Evolutionary conservation across 2,888 invertebrate species (phyloP), one percentile per base, ranked within the genome.

Genomic region (Ennomos quercinarius): DNA sequence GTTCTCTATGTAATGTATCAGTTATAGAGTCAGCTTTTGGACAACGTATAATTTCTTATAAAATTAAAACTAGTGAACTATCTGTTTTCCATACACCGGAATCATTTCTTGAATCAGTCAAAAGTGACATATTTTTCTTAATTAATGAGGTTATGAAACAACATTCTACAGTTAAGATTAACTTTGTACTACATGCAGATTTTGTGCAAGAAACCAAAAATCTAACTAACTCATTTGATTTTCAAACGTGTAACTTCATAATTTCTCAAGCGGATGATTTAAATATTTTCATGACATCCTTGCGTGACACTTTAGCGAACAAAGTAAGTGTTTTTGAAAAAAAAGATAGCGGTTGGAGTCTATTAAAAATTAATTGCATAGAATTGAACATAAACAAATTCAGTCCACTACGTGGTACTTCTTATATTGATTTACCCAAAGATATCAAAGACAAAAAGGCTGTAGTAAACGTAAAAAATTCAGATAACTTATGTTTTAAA

Each of bases 261-360:
- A 8, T 40, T 10, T n/a, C 1, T n/a, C 40, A 10, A 40, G 40
- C 2, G 2, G 40, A 40, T 10, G 40, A 40, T 5, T n/a, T 40
- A 40, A 40, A 40, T n/a, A 11, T 40, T 6, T 40, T 40, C 5
- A 1, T 40, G 1, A 2, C n/a, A 8, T 11, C 40, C 2, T 40
- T 40, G 6, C 10, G 11, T 11, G 40, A 40, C 10, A 11, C 40
- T 11, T 11, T 40, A 10, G 5, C 40, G 11, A 40, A 40, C 17
- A 47, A 47, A 47, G 13, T 47, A 47, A 47, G 38, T 47, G 2
- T 13, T 17, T 47, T 47, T 6, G 47, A 47, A 13, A 47, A 39
- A 17, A 47, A 47, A 34, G n/a, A n/a, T n/a, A 50, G 42, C 10
- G 50, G 50, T 4, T 50, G 42, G 50, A 41, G 41, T 8, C 12